phyloP scores from a whole-genome alignment of 35 echinoderm and acorn worm genomes.

The Eucidaris tribuloides region DNA sequence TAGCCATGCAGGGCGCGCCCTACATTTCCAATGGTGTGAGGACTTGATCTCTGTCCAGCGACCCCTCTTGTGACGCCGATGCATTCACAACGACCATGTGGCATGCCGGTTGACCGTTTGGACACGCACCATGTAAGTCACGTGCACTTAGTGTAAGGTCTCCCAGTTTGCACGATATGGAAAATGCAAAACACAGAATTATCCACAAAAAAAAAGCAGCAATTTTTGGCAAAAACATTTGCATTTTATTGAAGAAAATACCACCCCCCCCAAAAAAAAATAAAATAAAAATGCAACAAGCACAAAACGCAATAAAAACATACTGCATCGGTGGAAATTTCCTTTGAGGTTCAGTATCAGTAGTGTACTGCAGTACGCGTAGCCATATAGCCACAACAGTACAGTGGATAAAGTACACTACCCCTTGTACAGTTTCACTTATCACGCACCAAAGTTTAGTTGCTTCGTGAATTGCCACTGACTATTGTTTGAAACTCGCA shows the following conservation, averaged over 20 bases:
- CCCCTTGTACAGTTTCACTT: too few species aligned
- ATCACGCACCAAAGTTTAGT: too few species aligned
- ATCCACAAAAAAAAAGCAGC: neutral
- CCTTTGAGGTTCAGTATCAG: too few species aligned
- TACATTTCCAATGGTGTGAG: constrained; percentile 81
- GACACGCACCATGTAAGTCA: constrained; percentile 32
- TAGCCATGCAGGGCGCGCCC: constrained; percentile 47
- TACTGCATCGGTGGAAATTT: too few species aligned
- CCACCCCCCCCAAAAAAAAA: neutral
- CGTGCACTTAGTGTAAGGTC: neutral
- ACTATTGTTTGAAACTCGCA: too few species aligned
- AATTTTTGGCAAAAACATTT: neutral
- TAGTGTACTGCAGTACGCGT: too few species aligned
- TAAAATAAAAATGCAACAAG: neutral
- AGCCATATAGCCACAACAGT: too few species aligned
- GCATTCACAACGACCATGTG: constrained; percentile 26
- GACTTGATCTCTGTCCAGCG: constrained; percentile 61
- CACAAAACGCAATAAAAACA: neutral
- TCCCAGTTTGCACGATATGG: neutral
- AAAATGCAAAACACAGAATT: neutral
- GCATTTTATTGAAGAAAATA: neutral
- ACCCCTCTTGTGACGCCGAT: constrained; percentile 4
- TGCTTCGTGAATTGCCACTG: too few species aligned
- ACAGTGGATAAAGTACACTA: too few species aligned
- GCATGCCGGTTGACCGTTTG: constrained; percentile 54